phyloP scores from a whole-genome alignment of 1,140 invertebrate genomes.

The Macrocentrus cingulum region DNA sequence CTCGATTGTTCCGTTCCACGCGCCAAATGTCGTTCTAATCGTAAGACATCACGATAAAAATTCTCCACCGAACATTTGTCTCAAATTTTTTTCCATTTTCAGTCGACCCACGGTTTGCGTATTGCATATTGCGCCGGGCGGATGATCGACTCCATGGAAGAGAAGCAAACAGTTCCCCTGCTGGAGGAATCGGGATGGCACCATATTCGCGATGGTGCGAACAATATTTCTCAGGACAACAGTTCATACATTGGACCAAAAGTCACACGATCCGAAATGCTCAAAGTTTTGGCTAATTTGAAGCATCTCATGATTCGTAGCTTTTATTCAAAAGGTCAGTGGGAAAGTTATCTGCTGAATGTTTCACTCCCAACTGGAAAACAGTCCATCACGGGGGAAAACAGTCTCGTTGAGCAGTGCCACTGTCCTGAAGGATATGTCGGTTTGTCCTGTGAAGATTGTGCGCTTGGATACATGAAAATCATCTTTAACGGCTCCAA shows the following conservation, averaged over 20 bases:
- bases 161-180: constrained; percentile 63
- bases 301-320: constrained; percentile 82
- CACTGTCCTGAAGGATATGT: constrained; percentile 67
- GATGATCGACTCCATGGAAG: constrained; percentile 65
- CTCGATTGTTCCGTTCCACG: constrained; percentile 78
- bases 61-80: constrained; percentile 14
- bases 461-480: constrained; percentile 81
- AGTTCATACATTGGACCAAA: no score
- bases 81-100: constrained; percentile 16
- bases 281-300: constrained; percentile 80
- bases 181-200: constrained; percentile 77
- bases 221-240: constrained; percentile 61
- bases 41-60: constrained; percentile 58
- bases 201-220: constrained; percentile 62
- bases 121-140: constrained; percentile 71
- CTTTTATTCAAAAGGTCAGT: constrained; percentile 92
- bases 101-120: no score
- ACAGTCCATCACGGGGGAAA: constrained; percentile 32
- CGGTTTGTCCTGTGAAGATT: constrained; percentile 83
- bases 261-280: constrained; percentile 76
- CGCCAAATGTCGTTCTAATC: constrained; percentile 84
- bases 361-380: constrained; percentile 40
- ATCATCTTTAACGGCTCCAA: constrained; percentile 64
- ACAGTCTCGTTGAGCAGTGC: constrained; percentile 65
- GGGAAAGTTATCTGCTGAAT: constrained; percentile 68